Evolutionary conservation across 2,797 vertebrate genomes (phyloP).

Genomic region (Platalea minor): DNA sequence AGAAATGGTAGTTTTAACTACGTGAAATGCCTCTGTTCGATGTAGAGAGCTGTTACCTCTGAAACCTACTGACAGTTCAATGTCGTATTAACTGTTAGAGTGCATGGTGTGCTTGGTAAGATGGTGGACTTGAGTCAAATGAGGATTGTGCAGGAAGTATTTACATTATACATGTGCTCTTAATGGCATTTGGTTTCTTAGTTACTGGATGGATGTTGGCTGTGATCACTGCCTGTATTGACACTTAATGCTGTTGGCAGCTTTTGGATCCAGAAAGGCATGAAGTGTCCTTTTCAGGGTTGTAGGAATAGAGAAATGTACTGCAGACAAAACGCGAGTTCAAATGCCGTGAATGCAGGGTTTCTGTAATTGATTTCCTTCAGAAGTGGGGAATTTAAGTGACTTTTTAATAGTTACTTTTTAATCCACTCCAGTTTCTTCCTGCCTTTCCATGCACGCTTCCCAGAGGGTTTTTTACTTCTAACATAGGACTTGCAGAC

Average conservation of each 20-base stretch:
- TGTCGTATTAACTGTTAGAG: not conserved
- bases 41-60: not conserved
- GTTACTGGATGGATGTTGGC: not conserved
- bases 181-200: not conserved
- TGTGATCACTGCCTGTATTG: not conserved
- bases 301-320: not conserved
- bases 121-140: not conserved
- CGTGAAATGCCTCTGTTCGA: not conserved
- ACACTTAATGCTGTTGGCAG: rapidly evolving
- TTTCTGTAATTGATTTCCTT: not conserved
- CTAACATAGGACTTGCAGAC: not conserved
- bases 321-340: not conserved
- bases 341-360: not conserved
- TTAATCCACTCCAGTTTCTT: not conserved
- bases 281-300: not conserved
- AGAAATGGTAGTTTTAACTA: not conserved
- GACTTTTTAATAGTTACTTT: not conserved
- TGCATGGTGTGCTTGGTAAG: not conserved
- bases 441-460: not conserved
- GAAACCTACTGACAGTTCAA: not conserved
- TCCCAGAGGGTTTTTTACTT: not conserved
- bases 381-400: not conserved
- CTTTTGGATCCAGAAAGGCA: not conserved
- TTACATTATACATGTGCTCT: not conserved
- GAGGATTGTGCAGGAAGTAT: not conserved